Base-by-base conservation (phyloP, 2,888 invertebrate genomes). In the Lithophane ornitopus region DNA sequence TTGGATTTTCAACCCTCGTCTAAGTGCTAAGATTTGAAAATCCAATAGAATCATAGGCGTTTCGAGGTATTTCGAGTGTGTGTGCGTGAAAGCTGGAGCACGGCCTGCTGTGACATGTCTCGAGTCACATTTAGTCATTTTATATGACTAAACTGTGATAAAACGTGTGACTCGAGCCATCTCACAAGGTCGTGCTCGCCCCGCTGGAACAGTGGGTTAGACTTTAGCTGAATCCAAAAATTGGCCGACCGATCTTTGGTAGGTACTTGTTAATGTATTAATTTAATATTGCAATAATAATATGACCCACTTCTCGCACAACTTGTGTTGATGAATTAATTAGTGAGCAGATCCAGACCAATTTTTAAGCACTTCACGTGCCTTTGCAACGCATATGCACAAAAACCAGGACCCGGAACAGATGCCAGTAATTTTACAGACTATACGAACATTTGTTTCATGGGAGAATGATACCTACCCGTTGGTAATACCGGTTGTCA, bases 291-390 rank as follows among this genome's bases (percentile, higher is more conserved):
- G 39, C 12, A 68, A 39, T 56, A 39, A 26, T 58, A 39, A 56
- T 22, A 19, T 1, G 8, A 39, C 26, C 12, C 39, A 39, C 8
- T 59, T 59, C 2, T 26, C 12, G 26, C 58, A 22, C 9, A 67
- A 46, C 26, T 49, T 49, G 19, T 0, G 70, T 70, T 49, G n/a
- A 46, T 69, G 34, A 68, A 34, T 68, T 46, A 4, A 69, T 69
- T 49, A 70, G 19, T 49, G 46, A 70, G 19, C 26, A 49, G 58
- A 28, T 28, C 9, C 49, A 49, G 49, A 22, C 22, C 8, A 49
- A 49, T 49, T 49, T 49, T 49, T 22, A 49, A 28, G 28, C 19
- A 59, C 19, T 16, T 58, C 28, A 28, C 28, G 28, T 26, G 26
- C 19, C 28, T 28, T 58, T 58, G 19, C 26, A 26, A 26, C 1